Evolutionary conservation across 2,113 vertebrate genomes (phyloP).

Genomic region (Eurypyga helias): DNA sequence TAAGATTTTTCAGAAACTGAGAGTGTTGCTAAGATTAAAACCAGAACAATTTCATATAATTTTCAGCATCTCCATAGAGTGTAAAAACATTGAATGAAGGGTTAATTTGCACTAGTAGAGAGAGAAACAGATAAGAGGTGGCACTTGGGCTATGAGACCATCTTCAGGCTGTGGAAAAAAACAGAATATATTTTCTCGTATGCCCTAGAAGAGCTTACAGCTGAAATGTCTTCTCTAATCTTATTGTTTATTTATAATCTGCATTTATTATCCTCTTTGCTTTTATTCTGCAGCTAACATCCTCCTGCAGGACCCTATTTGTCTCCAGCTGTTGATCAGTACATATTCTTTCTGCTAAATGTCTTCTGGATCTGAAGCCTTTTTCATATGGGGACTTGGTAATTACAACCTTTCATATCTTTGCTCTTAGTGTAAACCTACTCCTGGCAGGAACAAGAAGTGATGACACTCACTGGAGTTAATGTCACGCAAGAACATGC

Average conservation of each 20-base stretch:
- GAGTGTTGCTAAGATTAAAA: neutral
- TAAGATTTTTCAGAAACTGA: neutral
- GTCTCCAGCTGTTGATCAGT: neutral
- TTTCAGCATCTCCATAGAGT: neutral
- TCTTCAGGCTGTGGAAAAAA: neutral
- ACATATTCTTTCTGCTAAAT: neutral
- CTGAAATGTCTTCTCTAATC: conserved; percentile 8
- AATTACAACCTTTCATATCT: neutral
- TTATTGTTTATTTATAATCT: neutral
- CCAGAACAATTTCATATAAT: neutral
- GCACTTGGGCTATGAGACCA: neutral
- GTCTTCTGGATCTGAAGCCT: conserved; percentile 3
- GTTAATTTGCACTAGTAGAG: conserved; percentile 16
- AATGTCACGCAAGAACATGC: neutral
- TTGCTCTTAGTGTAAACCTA: neutral
- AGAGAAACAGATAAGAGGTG: neutral
- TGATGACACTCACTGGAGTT: neutral
- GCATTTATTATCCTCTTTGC: conserved; percentile 15
- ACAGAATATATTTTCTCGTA: neutral
- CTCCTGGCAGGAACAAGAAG: neutral
- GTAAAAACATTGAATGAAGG: conserved; percentile 19
- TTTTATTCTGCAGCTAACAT: conserved; percentile 26
- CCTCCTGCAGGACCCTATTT: neutral
- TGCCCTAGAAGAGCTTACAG: conserved; percentile 9
- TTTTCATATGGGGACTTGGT: neutral